These are phyloP conservation scores for Porphyrio hochstetteri DNA, from an alignment of 2,113 vertebrate species.

Conservation along the genomic window DNA sequence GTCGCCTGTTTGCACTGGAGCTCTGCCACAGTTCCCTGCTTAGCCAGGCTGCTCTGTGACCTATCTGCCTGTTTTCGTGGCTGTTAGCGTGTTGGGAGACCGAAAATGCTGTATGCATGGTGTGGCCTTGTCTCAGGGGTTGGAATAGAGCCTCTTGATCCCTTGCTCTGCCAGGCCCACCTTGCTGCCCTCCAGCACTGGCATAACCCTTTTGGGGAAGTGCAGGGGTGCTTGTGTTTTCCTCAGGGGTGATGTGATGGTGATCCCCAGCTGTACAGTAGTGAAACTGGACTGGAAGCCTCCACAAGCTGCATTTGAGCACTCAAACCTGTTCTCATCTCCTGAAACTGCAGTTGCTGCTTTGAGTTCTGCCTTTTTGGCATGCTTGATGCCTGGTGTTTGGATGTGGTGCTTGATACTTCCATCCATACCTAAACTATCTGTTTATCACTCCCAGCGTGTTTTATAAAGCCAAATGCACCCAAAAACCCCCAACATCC, in stretches of 20 bases:
- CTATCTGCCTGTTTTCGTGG: neutral
- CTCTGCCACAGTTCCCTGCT: neutral
- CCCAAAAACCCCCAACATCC: neutral
- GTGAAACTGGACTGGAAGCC: neutral
- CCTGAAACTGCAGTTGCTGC: neutral
- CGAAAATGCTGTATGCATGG: neutral
- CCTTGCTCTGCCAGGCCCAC: neutral
- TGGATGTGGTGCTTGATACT: fast-evolving
- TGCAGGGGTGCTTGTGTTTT: neutral
- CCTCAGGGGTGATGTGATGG: neutral
- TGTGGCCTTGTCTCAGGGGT: fast-evolving
- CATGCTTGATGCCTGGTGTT: neutral
- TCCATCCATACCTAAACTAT: neutral
- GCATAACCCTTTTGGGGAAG: too few species aligned
- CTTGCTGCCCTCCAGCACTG: neutral
- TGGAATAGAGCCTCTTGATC: neutral
- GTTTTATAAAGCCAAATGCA: neutral
- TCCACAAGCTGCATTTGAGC: neutral
- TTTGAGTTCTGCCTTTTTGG: neutral
- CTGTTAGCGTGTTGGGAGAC: neutral
- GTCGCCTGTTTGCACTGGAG: neutral
- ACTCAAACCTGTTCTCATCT: neutral
- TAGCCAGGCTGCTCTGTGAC: neutral
- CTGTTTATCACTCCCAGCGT: neutral
- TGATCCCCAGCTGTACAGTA: neutral